phyloP scores from a whole-genome alignment of 2,113 vertebrate species.

The Rhinoptilus africanus region DNA sequence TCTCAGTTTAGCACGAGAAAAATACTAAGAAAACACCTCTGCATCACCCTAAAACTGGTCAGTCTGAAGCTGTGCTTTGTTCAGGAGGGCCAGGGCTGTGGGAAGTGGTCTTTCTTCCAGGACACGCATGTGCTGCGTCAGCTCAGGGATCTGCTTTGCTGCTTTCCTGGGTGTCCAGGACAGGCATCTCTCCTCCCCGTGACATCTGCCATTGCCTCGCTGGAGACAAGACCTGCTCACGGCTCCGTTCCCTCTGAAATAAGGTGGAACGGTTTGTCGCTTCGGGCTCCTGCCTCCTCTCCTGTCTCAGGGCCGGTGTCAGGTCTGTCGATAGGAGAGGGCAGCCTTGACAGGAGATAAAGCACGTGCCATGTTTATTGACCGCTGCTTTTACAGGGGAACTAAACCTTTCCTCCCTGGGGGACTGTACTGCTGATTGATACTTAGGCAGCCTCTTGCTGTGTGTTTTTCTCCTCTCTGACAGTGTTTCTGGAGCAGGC shows the following conservation, averaged over 20 bases:
- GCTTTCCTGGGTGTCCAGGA: neutral
- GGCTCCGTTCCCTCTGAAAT: neutral
- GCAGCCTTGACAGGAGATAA: conserved; percentile 15
- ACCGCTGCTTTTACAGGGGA: neutral
- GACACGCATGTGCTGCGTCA: fast-evolving
- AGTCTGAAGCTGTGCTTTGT: neutral
- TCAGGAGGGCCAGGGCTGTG: neutral
- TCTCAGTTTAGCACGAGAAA: neutral
- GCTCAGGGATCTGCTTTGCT: neutral
- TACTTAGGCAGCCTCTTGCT: neutral
- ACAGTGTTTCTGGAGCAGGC: neutral
- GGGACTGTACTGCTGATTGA: neutral
- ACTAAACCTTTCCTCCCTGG: neutral
- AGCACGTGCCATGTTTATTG: conserved; percentile 30
- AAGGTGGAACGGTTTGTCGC: fast-evolving
- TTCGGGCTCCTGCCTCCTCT: neutral
- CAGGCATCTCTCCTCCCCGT: fast-evolving
- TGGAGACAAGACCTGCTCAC: neutral
- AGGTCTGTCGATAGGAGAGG: neutral
- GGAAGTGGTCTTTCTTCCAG: too few species aligned
- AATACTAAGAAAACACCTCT: neutral
- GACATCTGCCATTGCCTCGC: fast-evolving
- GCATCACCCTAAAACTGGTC: neutral
- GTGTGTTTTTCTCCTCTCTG: neutral
- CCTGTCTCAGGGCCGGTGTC: neutral